Evolutionary conservation across 1,140 invertebrate species (phyloP).

Genomic region (Metopolophium dirhodum): DNA sequence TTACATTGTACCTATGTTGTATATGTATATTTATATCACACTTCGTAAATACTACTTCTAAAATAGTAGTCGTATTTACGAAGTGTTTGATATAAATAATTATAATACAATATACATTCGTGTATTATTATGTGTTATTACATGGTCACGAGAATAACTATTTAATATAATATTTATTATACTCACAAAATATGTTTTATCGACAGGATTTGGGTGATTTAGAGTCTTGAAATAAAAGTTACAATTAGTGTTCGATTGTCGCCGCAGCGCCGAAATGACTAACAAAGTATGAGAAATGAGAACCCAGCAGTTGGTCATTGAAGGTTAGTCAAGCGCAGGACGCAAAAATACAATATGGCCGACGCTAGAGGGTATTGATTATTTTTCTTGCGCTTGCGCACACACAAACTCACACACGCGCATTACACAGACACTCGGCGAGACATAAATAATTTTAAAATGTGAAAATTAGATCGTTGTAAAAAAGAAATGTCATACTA

Average conservation of each 20-base stretch:
- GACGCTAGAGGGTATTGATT: no score
- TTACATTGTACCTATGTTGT: no score
- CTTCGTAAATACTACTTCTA: no score
- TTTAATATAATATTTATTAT: neutral
- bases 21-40: no score
- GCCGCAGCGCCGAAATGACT: neutral
- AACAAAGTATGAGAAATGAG: neutral
- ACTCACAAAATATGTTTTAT: slow-evolving; percentile 11
- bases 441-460: no score
- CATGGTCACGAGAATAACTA: neutral
- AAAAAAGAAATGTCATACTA: no score
- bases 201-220: neutral
- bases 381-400: no score
- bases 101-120: neutral
- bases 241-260: neutral
- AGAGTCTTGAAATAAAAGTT: neutral
- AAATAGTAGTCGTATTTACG: neutral
- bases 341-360: no score
- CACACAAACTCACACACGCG: no score
- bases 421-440: no score
- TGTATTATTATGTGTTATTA: neutral
- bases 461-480: no score
- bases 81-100: neutral
- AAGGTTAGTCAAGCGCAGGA: slow-evolving; percentile 55
- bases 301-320: slow-evolving; percentile 34